Evolutionary conservation across 2,113 vertebrate species (phyloP).

Genomic region (Psettodes erumei): DNA sequence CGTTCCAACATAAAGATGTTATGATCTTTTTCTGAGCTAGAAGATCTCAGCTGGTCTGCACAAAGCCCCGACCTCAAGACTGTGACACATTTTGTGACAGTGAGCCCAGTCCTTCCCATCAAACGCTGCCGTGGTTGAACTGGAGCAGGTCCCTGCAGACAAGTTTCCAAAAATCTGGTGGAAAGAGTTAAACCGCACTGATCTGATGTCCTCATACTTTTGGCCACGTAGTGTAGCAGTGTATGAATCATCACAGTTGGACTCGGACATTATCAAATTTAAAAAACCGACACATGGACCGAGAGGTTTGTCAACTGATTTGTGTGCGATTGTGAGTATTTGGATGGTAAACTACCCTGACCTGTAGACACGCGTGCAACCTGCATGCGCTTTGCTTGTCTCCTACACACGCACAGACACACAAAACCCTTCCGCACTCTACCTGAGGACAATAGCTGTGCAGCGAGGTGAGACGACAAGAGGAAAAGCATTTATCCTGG

Average conservation of each 20-base stretch:
- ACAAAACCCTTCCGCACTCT: slow-evolving; percentile 42
- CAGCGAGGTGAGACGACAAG: slow-evolving; percentile 71
- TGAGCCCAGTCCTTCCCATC: neutral
- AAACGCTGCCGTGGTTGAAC: neutral
- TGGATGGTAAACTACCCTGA: neutral
- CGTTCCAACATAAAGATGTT: neutral
- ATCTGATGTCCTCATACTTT: slow-evolving; percentile 10
- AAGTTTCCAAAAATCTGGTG: neutral
- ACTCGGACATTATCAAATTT: slow-evolving; percentile 9
- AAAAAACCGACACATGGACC: slow-evolving; percentile 16
- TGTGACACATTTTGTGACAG: neutral
- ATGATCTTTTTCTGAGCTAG: neutral
- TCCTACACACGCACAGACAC: slow-evolving; percentile 52
- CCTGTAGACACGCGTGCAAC: slow-evolving; percentile 1
- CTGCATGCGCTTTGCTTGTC: slow-evolving; percentile 30
- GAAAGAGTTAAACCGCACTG: neutral
- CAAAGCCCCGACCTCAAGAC: neutral
- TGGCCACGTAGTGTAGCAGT: neutral
- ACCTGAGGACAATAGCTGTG: slow-evolving; percentile 72
- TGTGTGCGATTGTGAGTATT: slow-evolving; percentile 31
- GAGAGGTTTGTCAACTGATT: slow-evolving; percentile 40
- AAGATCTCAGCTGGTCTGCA: neutral
- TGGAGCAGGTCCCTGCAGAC: neutral
- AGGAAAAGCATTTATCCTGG: slow-evolving; percentile 78
- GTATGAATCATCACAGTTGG: slow-evolving; percentile 3